These are phyloP conservation scores for Lethenteron reissneri DNA, from an alignment of 2,113 vertebrate genomes.

Conservation along the genomic window DNA sequence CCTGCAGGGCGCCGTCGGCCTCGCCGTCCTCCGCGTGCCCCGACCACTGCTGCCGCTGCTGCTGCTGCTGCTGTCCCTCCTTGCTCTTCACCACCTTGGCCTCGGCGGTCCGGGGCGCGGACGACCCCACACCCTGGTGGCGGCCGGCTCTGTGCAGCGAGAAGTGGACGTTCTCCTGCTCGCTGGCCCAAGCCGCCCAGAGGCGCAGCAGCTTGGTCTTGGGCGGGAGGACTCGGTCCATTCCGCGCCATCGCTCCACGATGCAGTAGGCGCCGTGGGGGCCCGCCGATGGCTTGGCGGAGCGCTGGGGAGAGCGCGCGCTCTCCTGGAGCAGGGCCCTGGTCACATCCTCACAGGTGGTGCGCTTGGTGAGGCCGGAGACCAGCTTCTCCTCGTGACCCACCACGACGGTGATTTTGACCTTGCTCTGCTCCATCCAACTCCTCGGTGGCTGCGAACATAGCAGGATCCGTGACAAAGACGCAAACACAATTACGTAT, in stretches of 20 bases:
- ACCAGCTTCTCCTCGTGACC: constrained; percentile 72
- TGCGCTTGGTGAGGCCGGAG: constrained; percentile 54
- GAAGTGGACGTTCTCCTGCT: constrained; percentile 59
- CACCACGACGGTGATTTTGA: constrained; percentile 65
- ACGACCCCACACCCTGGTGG: constrained; percentile 27
- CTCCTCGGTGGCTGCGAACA: not conserved
- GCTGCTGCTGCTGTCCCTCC: constrained; percentile 30
- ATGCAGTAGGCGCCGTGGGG: constrained; percentile 49
- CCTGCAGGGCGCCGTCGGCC: constrained; percentile 28
- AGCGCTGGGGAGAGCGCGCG: constrained; percentile 11
- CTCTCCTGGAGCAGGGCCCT: constrained; percentile 47
- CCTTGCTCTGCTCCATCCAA: constrained; percentile 39
- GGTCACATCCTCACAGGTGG: constrained; percentile 67
- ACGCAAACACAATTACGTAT: no score
- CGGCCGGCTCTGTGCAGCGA: constrained; percentile 20
- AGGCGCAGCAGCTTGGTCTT: constrained; percentile 60
- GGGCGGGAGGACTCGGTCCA: constrained; percentile 59
- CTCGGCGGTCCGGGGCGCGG: constrained; percentile 58
- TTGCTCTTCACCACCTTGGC: constrained; percentile 61
- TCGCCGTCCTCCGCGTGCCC: constrained; percentile 19
- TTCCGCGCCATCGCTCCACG: constrained; percentile 78
- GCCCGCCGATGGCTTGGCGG: constrained; percentile 33
- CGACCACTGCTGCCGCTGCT: not conserved
- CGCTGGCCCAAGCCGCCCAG: constrained; percentile 72
- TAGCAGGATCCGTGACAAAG: no score